Evolutionary conservation across 2,113 vertebrate species (phyloP).

Genomic region (Lepisosteus oculatus): DNA sequence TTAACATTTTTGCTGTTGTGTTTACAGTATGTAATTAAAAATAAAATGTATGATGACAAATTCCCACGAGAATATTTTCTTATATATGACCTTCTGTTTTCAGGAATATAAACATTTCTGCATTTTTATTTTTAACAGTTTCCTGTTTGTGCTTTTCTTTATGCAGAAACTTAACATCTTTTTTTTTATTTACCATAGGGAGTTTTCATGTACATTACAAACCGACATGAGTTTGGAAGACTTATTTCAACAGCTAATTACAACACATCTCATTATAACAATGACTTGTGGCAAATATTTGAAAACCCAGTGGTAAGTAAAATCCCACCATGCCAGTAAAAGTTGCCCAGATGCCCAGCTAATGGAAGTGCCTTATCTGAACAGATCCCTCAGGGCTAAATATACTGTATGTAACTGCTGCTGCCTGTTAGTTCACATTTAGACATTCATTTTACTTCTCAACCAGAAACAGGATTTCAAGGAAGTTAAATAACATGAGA

Average conservation of each 20-base stretch:
- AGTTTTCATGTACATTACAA: constrained; percentile 95
- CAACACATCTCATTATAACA: constrained; percentile 90
- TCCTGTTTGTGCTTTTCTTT: neutral
- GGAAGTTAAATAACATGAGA: too few species aligned
- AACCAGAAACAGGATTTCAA: too few species aligned
- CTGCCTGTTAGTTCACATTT: constrained; percentile 21
- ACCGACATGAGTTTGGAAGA: constrained; percentile 93
- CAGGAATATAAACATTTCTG: neutral
- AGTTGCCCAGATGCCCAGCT: neutral
- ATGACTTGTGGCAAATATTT: constrained; percentile 97
- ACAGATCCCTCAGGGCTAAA: neutral
- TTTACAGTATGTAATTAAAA: constrained; percentile 2
- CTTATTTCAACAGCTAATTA: constrained; percentile 93
- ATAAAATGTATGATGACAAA: too few species aligned
- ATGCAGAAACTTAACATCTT: constrained; percentile 35
- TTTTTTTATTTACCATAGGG: constrained; percentile 71
- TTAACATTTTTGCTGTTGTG: constrained; percentile 4
- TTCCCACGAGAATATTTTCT: too few species aligned
- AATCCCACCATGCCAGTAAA: constrained; percentile 17
- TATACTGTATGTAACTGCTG: constrained; percentile 26
- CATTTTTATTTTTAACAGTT: constrained; percentile 12
- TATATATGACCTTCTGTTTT: too few species aligned
- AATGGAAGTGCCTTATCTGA: too few species aligned
- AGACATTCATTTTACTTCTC: too few species aligned
- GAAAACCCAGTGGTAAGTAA: constrained; percentile 94